phyloP scores from a whole-genome alignment of 2,113 vertebrate genomes.

The Malaclemys terrapin region DNA sequence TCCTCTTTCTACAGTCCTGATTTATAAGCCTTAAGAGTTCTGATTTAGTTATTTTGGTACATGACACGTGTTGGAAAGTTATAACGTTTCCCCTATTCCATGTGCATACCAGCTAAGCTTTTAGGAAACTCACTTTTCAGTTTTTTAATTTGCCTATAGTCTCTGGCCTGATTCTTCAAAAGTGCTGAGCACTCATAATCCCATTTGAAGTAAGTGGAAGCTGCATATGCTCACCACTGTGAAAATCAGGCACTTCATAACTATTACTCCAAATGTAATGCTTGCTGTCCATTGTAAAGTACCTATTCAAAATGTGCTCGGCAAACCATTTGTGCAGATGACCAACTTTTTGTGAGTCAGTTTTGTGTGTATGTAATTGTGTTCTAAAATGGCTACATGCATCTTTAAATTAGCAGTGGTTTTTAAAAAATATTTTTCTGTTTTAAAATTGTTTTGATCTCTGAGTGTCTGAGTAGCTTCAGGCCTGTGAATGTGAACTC shows the following conservation, averaged over 20 bases:
- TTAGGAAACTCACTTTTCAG: background rate
- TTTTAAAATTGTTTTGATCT: background rate
- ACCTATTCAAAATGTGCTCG: background rate
- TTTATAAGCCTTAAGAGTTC: background rate
- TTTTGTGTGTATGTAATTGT: background rate
- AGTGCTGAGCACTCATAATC: background rate
- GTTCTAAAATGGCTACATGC: background rate
- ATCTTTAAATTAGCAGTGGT: background rate
- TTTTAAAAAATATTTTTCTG: background rate
- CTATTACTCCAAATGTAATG: background rate
- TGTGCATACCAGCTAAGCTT: background rate
- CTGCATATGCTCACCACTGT: background rate
- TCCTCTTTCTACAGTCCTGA: background rate
- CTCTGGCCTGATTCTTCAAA: background rate
- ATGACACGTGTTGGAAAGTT: background rate
- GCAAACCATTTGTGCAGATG: background rate
- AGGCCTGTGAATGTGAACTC: background rate
- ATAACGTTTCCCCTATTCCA: background rate
- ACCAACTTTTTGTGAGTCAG: background rate
- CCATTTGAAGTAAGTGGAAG: background rate
- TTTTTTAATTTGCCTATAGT: background rate
- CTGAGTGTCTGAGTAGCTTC: background rate
- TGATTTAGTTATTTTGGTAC: background rate
- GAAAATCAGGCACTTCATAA: too few species aligned
- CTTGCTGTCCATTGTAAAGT: background rate